Conservation (phyloP, 1,140 invertebrate genomes). For the Bombus turneri region DNA sequence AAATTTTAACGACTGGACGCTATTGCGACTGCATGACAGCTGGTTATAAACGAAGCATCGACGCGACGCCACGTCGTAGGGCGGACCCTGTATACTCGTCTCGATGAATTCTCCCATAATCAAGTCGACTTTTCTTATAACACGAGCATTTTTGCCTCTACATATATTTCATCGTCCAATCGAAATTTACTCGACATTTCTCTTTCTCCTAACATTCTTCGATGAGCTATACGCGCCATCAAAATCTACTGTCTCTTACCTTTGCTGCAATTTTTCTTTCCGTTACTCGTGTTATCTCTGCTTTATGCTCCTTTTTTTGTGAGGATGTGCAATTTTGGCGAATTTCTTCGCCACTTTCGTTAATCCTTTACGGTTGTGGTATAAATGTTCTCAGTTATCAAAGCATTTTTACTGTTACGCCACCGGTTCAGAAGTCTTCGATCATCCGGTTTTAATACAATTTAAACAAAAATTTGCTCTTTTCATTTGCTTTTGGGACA, state of each 20-base stretch:
- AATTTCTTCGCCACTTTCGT: background rate
- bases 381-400: too few relatives aligned
- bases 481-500: too few relatives aligned
- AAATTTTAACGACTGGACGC: slow-evolving; percentile 38
- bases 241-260: background rate
- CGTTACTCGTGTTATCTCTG: background rate
- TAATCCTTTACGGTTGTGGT: background rate
- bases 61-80: background rate
- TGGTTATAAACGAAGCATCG: slow-evolving; percentile 10
- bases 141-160: background rate
- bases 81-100: background rate
- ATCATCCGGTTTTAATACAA: too few relatives aligned
- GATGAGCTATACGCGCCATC: background rate
- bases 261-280: background rate
- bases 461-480: too few relatives aligned
- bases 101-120: slow-evolving; percentile 6
- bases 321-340: background rate
- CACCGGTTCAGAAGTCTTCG: too few relatives aligned
- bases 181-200: background rate
- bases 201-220: too few relatives aligned
- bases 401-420: background rate
- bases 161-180: background rate
- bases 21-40: background rate
- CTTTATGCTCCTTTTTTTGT: background rate
- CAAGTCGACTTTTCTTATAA: background rate